Evolutionary conservation across 1,140 invertebrate genomes (phyloP), one percentile per base, ranked within the genome.

Genomic region (Pseudomyrmex flavicornis): DNA sequence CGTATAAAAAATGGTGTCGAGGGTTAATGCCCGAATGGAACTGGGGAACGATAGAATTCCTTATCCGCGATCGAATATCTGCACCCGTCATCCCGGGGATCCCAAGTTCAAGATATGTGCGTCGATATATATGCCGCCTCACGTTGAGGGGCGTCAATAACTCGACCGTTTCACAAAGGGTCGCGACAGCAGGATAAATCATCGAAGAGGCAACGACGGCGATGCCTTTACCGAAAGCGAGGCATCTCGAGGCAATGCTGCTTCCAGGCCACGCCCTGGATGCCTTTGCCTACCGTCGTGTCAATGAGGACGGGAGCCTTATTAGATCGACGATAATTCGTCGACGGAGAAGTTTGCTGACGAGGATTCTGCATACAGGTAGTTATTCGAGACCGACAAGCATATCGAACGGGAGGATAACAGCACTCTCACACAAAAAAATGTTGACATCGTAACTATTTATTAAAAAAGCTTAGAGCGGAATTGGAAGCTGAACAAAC

Each of bases 281-380:
- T 86, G 85, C 87, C 87, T 89, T 89, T 86, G 88, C 87, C 84
- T 77, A 85, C 87, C 84, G 35, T 80, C 85, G 86, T 90, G 88
- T 88, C 90, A 90, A 91, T 91, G 82, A 84, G 86, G 86, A 88
- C 66, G 84, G 58, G 82, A 7, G 77, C 83, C 89, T 91, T 91
- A 92, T 92, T 91, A 92, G 85, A 92, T 92, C 89, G 88, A 87
- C 87, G 85, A 88, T 90, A 91, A 91, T 91, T 92, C 86, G 85
- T 85, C 88, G 88, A 87, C 87, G 77, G 68, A 87, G 75, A 91
- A 90, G 87, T 91, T 92, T 88, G 90, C 83, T 87, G 91, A 92
- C 91, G 89, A 91, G 88, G 82, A 89, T 88, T 85, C 80, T 68
- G 66, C 69, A 72, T 87, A 88, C 76, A 82, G 79, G 82, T 83